Conservation (phyloP, 2,888 invertebrate genomes). For the Chironomus riparius region DNA sequence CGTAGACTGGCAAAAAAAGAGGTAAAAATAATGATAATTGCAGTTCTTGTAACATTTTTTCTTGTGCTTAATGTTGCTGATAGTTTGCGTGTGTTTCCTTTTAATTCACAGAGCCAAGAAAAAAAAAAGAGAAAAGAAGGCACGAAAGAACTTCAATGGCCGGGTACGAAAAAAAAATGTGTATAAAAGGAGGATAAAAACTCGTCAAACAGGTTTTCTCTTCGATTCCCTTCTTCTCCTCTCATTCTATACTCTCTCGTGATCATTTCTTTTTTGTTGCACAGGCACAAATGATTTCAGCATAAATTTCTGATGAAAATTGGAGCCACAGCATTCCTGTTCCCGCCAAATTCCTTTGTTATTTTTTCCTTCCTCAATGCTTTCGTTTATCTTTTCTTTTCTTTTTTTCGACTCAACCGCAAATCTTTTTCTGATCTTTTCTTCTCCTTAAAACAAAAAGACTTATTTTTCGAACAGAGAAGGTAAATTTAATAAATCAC, state of each 20-base stretch:
- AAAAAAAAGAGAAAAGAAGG: background rate
- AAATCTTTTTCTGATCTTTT: conserved; percentile 4
- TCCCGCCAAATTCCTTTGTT: conserved; percentile 14
- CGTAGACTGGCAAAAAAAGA: too few relatives aligned
- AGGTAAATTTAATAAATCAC: too few relatives aligned
- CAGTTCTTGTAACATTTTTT: background rate
- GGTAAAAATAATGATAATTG: background rate
- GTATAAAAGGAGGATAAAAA: conserved; percentile 19
- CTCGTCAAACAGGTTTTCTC: conserved; percentile 15
- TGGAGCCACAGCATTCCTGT: background rate
- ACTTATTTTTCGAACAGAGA: too few relatives aligned
- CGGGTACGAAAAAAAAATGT: background rate
- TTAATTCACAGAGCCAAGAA: background rate
- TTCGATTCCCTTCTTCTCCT: background rate
- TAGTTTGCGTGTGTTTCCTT: background rate
- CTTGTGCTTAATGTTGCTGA: too few relatives aligned
- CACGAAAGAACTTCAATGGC: background rate
- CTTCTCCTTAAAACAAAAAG: background rate
- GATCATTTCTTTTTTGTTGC: background rate
- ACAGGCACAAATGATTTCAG: background rate
- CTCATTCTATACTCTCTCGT: background rate
- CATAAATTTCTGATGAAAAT: conserved; percentile 6
- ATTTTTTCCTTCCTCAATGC: background rate
- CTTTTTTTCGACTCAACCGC: background rate
- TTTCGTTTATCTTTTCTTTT: background rate